These are phyloP conservation scores for Heliconius eleuchia DNA, from an alignment of 1,140 invertebrate species.

Conservation along the genomic window DNA sequence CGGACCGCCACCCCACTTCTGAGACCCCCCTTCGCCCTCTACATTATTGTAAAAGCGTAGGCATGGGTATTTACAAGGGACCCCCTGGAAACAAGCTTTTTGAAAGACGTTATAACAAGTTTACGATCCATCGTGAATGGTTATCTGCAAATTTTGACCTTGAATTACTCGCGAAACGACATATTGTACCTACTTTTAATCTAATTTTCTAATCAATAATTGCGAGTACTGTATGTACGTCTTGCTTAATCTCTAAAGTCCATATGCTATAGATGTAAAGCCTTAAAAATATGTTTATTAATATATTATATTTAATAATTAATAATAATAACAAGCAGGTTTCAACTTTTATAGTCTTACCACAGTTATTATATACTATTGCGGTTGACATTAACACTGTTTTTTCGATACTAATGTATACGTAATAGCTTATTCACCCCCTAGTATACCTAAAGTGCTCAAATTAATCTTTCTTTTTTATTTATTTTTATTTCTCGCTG, in stretches of 20 bases:
- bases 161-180: not conserved
- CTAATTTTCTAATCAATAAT: constrained; percentile 3
- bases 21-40: constrained; percentile 51
- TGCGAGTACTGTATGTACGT: not conserved
- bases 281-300: not conserved
- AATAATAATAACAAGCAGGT: not conserved
- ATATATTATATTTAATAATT: too few species aligned
- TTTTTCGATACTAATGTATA: not conserved
- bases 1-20: constrained; percentile 57
- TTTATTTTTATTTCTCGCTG: not conserved
- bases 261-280: not conserved
- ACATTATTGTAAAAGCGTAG: constrained; percentile 50
- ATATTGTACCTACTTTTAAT: not conserved
- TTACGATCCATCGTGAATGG: constrained; percentile 40
- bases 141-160: constrained; percentile 31
- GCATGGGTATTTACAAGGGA: constrained; percentile 55
- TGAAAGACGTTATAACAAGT: constrained; percentile 42
- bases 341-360: not conserved
- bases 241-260: not conserved
- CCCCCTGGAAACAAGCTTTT: constrained; percentile 50
- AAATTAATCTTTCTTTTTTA: not conserved
- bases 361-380: not conserved
- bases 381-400: not conserved
- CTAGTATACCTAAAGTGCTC: not conserved
- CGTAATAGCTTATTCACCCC: not conserved